phyloP scores from a whole-genome alignment of 2,797 vertebrate genomes.

The Molossus alvarezi region DNA sequence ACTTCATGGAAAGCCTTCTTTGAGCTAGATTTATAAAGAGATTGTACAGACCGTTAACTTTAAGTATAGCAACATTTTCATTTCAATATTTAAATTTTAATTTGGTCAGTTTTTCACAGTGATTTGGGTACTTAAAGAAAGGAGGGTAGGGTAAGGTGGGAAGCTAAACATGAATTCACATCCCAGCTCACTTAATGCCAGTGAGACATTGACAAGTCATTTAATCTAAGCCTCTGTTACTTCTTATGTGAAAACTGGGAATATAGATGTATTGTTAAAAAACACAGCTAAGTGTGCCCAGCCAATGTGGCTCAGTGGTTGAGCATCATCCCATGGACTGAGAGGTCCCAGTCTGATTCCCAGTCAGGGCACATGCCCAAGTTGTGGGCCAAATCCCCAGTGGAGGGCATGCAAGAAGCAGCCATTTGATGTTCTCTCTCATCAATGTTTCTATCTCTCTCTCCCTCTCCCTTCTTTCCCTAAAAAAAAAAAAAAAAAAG shows the following conservation, averaged over 20 bases:
- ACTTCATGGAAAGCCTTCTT: constrained; percentile 46
- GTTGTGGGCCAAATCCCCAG: too few species aligned
- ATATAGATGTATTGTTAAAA: constrained; percentile 58
- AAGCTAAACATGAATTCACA: constrained; percentile 62
- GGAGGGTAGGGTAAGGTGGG: not conserved
- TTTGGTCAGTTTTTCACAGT: constrained; percentile 37
- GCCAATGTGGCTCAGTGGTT: too few species aligned
- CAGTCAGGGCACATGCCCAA: too few species aligned
- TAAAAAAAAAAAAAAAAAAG: too few species aligned
- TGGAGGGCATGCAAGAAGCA: too few species aligned
- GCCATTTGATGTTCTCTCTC: too few species aligned
- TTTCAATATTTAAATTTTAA: constrained; percentile 61
- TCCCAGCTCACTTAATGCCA: constrained; percentile 1
- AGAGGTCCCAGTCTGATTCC: too few species aligned
- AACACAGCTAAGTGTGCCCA: not conserved
- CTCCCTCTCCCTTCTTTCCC: too few species aligned
- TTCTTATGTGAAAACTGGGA: constrained; percentile 62
- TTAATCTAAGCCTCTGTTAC: constrained; percentile 59
- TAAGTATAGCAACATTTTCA: not conserved
- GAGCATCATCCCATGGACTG: too few species aligned
- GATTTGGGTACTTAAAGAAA: not conserved
- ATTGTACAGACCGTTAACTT: not conserved
- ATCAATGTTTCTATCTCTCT: too few species aligned
- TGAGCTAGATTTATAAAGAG: constrained; percentile 6
- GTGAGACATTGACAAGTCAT: not conserved